Evolutionary conservation across 2,113 vertebrate species (phyloP), one percentile per base, ranked within the genome.

Genomic region (Microtus oregoni): DNA sequence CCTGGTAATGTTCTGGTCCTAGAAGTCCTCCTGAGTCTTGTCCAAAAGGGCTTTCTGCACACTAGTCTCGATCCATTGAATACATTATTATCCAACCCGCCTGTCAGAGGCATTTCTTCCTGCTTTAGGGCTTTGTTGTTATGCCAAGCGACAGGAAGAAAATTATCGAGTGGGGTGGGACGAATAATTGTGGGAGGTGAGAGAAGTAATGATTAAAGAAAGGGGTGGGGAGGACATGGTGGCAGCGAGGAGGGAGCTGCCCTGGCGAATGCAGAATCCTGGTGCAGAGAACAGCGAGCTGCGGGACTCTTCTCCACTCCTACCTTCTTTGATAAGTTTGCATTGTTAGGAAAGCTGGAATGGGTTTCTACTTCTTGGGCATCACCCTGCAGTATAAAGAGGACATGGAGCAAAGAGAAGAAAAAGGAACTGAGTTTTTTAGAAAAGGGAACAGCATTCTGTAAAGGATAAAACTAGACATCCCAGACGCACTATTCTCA

Each of bases 11-110:
- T 85, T 44, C 75, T 88, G 63, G 90, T 44, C 77, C 35, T 58
- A 55, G 95, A 92, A 92, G 38, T 75, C n/a, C 94, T 77, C 65
- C 92, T 4, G 13, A 41, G 76, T 92, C 63, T 91, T 90, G 67
- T 76, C 92, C 30, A 44, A 0, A 61, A 58, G 58, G 55, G 24
- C n/a, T 89, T 86, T 96, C 75, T 91, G 92, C 93, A 92, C 92
- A 93, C 81, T 63, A 79, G 86, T 90, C 81, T 94, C 86, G 50
- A 88, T 95, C 63, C 83, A 58, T 85, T 94, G 95, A 97, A 97
- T 94, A 94, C 91, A 92, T 97, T 94, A 95, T 95, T 96, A 88
- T 96, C 89, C 88, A 92, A 96, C 97, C 94, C 94, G 95, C 77
- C 94, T 92, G 68, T 92, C 58, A 94, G 92, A 81, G 77, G 73